phyloP scores from a whole-genome alignment of 1,140 invertebrate species.

The Drosophila nebulosa region DNA sequence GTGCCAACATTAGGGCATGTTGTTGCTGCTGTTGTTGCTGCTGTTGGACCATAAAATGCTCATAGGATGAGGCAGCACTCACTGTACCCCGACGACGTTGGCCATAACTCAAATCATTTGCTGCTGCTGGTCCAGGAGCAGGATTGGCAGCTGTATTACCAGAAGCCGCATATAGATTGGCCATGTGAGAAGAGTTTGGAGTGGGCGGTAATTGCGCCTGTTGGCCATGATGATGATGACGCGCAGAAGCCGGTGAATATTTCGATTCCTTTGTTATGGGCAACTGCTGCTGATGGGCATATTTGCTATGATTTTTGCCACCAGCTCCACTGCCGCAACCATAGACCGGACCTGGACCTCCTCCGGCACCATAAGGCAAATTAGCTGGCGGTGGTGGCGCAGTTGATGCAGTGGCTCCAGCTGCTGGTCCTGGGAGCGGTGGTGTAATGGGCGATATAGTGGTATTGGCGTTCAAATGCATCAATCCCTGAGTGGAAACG shows the following conservation, averaged over 20 bases:
- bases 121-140: background rate
- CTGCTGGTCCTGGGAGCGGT: constrained; percentile 56
- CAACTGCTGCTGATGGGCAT: constrained; percentile 19
- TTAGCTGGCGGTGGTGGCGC: constrained; percentile 67
- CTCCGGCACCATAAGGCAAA: constrained; percentile 58
- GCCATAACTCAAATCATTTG: constrained; percentile 41
- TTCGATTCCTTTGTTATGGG: constrained; percentile 42
- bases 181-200: constrained; percentile 52
- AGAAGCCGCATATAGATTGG: constrained; percentile 42
- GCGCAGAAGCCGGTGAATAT: constrained; percentile 38
- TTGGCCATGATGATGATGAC: constrained; percentile 4
- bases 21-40: constrained; percentile 72
- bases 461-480: constrained; percentile 76
- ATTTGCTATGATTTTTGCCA: constrained; percentile 34
- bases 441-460: constrained; percentile 80
- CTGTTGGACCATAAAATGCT: constrained; percentile 66
- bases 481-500: constrained; percentile 75
- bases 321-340: too few relatives aligned
- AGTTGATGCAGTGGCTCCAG: constrained; percentile 76
- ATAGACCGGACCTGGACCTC: too few relatives aligned
- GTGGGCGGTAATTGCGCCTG: constrained; percentile 59
- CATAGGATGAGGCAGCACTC: constrained; percentile 64
- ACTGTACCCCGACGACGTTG: constrained; percentile 65
- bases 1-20: constrained; percentile 64
- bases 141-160: constrained; percentile 4